Percentiles rank a stretch among this genome's conserved stretches.
Conservation (phyloP, 2,888 invertebrate species). For the Caradrina clavipalpis region DNA sequence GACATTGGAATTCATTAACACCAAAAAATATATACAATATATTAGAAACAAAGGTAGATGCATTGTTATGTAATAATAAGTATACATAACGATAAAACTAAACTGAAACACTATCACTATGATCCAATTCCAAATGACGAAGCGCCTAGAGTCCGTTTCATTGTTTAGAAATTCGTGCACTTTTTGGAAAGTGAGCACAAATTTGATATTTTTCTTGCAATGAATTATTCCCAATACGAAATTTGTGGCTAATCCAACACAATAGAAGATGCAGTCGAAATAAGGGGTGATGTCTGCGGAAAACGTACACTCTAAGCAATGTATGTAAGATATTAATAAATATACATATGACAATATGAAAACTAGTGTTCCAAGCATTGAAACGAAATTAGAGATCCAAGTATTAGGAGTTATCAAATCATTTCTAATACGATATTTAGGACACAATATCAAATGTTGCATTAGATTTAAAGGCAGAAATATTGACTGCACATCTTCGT, state of each 20-base stretch:
- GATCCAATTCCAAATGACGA: constrained; percentile 19
- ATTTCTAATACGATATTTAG: constrained; percentile 19
- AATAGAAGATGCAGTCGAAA: constrained; percentile 16
- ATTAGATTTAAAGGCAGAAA: constrained; percentile 20
- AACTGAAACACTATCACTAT: neutral
- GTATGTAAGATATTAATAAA: neutral
- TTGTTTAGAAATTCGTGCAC: constrained; percentile 19
- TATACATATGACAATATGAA: neutral
- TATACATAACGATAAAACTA: neutral
- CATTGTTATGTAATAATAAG: neutral
- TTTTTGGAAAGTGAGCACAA: constrained; percentile 26
- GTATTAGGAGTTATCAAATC: constrained; percentile 10
- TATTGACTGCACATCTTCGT: constrained; percentile 22
- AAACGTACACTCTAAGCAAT: too few species aligned
- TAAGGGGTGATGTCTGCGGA: neutral
- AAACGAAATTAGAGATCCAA: neutral
- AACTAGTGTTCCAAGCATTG: constrained; percentile 3
- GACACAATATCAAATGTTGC: constrained; percentile 11
- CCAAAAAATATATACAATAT: neutral
- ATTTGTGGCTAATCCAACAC: constrained; percentile 15
- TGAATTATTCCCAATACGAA: neutral
- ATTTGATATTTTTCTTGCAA: neutral
- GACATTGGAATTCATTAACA: constrained; percentile 26
- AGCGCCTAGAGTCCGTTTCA: neutral
- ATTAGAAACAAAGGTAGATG: neutral